phyloP scores from a whole-genome alignment of 2,888 invertebrate species.

The Metopia argyrocephala region DNA sequence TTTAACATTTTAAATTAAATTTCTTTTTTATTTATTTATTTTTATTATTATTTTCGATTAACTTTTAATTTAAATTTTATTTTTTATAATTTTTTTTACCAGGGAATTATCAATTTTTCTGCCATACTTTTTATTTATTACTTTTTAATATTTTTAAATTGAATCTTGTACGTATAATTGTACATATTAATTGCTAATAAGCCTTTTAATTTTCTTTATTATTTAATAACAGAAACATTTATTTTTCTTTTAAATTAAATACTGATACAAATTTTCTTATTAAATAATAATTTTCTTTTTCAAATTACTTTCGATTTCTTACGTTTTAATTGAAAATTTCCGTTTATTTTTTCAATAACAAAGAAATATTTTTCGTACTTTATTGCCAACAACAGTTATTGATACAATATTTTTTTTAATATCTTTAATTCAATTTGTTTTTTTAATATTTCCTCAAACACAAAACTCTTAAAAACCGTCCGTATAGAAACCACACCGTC shows the following conservation, averaged over 20 bases:
- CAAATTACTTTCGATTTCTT: neutral
- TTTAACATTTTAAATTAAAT: neutral
- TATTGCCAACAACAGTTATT: neutral
- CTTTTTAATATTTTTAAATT: too few relatives aligned
- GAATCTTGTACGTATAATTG: too few relatives aligned
- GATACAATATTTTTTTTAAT: neutral
- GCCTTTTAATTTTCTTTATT: too few relatives aligned
- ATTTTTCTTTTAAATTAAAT: neutral
- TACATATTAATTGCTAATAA: too few relatives aligned
- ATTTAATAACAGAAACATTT: neutral
- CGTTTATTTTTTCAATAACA: neutral
- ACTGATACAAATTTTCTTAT: neutral
- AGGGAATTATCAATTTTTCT: neutral
- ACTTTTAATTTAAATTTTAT: neutral
- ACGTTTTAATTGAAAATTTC: neutral
- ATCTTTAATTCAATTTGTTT: neutral
- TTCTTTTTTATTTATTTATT: neutral
- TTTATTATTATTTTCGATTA: neutral
- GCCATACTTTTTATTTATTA: slow-evolving; percentile 19
- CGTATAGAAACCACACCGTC: slow-evolving; percentile 29
- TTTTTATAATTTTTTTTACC: neutral
- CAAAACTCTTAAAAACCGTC: slow-evolving; percentile 5
- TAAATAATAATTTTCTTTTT: neutral
- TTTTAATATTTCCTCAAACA: neutral
- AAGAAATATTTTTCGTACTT: neutral